A percentile compares a stretch with the other conserved stretches of the same genome.
These are phyloP conservation scores for Tenebrosternarchus preto DNA, from an alignment of 2,113 vertebrate genomes.

Conservation along the genomic window DNA sequence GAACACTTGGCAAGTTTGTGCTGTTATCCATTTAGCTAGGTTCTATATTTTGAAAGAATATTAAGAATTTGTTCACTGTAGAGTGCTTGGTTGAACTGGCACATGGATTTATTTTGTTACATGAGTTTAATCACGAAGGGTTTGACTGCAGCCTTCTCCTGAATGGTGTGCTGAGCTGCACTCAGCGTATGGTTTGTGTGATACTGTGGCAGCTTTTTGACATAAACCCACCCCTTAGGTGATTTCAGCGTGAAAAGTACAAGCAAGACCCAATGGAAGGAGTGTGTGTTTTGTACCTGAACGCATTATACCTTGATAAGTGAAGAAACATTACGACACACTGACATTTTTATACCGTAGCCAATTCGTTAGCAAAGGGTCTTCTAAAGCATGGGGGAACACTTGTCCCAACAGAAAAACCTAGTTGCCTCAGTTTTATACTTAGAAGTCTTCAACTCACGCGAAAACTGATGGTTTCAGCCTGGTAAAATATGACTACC, in stretches of 20 bases:
- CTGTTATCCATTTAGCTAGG: too few species aligned
- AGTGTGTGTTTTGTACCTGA: not conserved
- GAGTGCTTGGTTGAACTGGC: too few species aligned
- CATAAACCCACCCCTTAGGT: not conserved
- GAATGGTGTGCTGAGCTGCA: not conserved
- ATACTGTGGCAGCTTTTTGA: not conserved
- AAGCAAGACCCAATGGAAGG: not conserved
- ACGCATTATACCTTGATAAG: not conserved
- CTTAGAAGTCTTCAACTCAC: too few species aligned
- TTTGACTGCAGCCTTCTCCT: not conserved
- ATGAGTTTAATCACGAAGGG: not conserved
- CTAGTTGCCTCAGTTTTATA: too few species aligned
- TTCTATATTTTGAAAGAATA: too few species aligned
- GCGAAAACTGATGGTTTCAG: too few species aligned
- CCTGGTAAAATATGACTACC: too few species aligned
- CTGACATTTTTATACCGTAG: not conserved
- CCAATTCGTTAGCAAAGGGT: not conserved
- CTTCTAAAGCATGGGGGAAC: conserved; percentile 5
- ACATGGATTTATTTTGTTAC: too few species aligned
- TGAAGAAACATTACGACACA: not conserved
- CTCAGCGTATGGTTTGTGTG: not conserved
- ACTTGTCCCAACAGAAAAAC: not conserved
- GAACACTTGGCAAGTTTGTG: too few species aligned
- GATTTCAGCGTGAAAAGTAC: not conserved
- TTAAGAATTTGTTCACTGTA: too few species aligned